A percentile compares a stretch with the other conserved stretches of the same genome.
phyloP scores from a whole-genome alignment of 2,888 invertebrate species.

The Acrobasis repandana region DNA sequence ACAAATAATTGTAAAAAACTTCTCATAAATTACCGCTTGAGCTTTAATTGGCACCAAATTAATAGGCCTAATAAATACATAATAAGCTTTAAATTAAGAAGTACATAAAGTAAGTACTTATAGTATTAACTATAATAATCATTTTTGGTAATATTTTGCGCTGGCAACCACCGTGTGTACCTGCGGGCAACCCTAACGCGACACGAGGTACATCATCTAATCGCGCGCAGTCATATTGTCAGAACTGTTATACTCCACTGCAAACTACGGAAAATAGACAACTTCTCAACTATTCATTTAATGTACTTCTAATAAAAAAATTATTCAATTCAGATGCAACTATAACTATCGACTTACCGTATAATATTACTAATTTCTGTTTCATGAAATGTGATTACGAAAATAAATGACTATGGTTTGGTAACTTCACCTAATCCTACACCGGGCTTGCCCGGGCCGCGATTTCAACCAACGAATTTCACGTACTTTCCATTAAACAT shows the following conservation, averaged over 20 bases:
- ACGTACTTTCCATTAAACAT: not conserved
- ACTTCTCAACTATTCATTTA: conserved; percentile 52
- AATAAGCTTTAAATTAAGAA: conserved; percentile 4
- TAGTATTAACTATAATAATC: conserved; percentile 1
- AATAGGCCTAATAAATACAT: not conserved
- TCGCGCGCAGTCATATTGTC: conserved; percentile 55
- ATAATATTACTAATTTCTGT: conserved; percentile 34
- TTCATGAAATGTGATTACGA: conserved; percentile 54
- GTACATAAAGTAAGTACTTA: conserved; percentile 8
- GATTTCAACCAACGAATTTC: not conserved
- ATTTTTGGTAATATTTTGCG: conserved; percentile 12
- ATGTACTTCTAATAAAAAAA: conserved; percentile 47
- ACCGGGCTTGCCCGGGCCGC: conserved; percentile 10
- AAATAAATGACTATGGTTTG: conserved; percentile 67
- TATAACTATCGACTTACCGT: conserved; percentile 50
- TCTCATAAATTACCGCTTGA: not conserved
- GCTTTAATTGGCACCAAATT: not conserved
- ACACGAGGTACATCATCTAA: conserved; percentile 36
- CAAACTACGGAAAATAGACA: conserved; percentile 77
- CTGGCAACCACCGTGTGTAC: conserved; percentile 12
- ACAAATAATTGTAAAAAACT: not conserved
- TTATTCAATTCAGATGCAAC: conserved; percentile 57
- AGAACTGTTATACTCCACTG: conserved; percentile 53
- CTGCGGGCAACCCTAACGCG: conserved; percentile 24
- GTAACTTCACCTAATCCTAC: conserved; percentile 45